Base-by-base conservation (phyloP, 2,888 invertebrate genomes). In the Pollenia griseotomentosa region DNA sequence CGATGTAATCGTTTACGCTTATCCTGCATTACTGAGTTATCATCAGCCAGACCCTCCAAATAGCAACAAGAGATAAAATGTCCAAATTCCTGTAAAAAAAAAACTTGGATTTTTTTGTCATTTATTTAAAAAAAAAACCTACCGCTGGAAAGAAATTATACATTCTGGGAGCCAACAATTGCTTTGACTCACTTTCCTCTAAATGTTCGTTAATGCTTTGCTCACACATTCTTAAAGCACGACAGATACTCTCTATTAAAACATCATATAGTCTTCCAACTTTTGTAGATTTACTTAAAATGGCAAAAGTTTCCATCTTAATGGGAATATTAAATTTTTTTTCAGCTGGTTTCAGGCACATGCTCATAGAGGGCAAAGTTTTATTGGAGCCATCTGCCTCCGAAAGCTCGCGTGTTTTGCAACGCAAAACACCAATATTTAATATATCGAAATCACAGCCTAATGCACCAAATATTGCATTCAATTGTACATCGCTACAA, bases 61-160 rank as follows among this genome's bases (percentile, higher is more conserved):
- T 97, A 96, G 61, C 96, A 94, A 89, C 96, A 94, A 11, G 97
- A 96, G 23, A 98, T 92, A 90, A 97, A 96, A 93, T 97, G 97
- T 1, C 96, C 96, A 90, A 96, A 95, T 88, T 95, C 95, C 87
- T 94, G 14, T 12, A 44, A 14, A 11, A 11, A 19, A 16, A 12
- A 1, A 19, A 40, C n/a, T 44, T 9, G 4, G 12, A 9, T 33
- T 19, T 55, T 44, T 51, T n/a, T 42, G 2, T 16, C 11, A 2
- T 73, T 48, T 40, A 53, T 2, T 53, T 0, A 40, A 53, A 2
- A 10, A 11, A 61, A 33, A 6, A 73, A 71, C 71, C 61, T 59
- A 89, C 89, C 88, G 89, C 90, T 0, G 93, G 93, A 86, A 90
- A 95, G 92, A 96, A 98, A 92, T 98, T 98, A 92, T 95, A 95